Evolutionary conservation across 2,113 vertebrate genomes (phyloP).

Genomic region (Excalfactoria chinensis): DNA sequence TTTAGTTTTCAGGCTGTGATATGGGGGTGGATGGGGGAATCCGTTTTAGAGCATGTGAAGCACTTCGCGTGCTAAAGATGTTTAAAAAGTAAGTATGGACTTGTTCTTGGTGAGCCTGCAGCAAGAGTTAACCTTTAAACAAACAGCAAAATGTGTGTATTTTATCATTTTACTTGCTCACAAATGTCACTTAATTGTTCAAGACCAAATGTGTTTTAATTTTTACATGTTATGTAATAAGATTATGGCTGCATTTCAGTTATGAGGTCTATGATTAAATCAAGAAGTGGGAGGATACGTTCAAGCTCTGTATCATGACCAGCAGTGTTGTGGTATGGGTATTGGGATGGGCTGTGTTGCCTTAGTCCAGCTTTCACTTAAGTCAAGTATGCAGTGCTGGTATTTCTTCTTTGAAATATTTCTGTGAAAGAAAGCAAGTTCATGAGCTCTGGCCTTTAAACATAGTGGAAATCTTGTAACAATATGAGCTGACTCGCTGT

Average conservation of each 20-base stretch:
- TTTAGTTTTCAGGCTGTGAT: background rate
- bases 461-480: background rate
- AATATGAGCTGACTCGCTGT: background rate
- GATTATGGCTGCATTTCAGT: background rate
- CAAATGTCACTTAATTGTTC: background rate
- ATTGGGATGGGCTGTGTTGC: background rate
- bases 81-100: rapidly evolving
- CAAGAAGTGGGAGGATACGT: background rate
- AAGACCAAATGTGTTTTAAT: background rate
- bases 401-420: background rate
- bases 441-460: background rate
- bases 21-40: background rate
- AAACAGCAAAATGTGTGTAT: background rate
- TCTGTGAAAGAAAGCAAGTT: background rate
- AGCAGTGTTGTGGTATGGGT: background rate
- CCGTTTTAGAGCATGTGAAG: background rate
- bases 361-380: rapidly evolving
- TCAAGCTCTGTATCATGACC: background rate
- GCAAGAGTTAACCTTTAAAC: background rate
- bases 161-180: background rate
- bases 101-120: background rate
- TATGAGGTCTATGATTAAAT: background rate
- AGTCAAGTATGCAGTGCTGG: background rate
- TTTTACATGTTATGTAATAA: background rate
- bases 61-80: background rate